These are phyloP conservation scores for Medauroidea extradentata DNA, from an alignment of 1,140 invertebrate genomes.

Conservation along the genomic window DNA sequence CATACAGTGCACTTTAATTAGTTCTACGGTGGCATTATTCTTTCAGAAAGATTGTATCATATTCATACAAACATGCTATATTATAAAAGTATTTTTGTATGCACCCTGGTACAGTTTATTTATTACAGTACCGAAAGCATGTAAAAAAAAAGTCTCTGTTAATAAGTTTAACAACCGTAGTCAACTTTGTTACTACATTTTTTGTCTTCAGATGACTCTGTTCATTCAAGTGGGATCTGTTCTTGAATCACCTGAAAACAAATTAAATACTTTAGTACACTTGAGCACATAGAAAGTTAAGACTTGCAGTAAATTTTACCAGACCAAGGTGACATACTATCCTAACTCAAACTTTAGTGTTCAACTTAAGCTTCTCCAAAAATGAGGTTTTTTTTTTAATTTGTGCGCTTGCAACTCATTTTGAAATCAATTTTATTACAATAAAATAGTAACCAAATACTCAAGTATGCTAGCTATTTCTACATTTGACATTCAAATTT, in stretches of 20 bases:
- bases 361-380: background rate
- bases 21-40: no score
- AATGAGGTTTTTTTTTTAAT: background rate
- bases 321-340: no score
- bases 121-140: background rate
- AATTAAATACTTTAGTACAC: background rate
- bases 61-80: background rate
- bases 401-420: no score
- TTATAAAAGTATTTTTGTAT: background rate
- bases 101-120: background rate
- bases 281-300: background rate
- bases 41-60: no score
- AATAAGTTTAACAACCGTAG: background rate
- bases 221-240: slow-evolving; percentile 9
- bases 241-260: slow-evolving; percentile 8
- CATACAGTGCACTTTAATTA: no score
- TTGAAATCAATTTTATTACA: no score
- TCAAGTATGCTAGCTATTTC: no score
- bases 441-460: no score
- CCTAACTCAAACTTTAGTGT: background rate
- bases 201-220: background rate
- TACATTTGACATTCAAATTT: no score
- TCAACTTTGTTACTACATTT: background rate
- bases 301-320: no score
- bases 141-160: background rate